These are phyloP conservation scores for Glomeris maerens DNA, from an alignment of 1,140 invertebrate genomes.

Conservation along the genomic window DNA sequence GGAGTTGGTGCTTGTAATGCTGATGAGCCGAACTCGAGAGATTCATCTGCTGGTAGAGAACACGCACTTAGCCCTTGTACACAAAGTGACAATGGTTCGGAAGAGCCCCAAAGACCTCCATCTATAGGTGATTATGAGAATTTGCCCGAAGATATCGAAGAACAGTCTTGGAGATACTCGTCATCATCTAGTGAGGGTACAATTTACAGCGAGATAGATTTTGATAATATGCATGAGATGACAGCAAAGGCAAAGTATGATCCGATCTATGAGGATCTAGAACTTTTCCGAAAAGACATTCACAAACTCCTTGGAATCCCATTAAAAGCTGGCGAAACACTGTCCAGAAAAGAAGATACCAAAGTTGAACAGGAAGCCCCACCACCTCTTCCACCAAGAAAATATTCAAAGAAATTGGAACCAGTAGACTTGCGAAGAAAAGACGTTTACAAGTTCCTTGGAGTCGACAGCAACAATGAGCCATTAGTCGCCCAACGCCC, in stretches of 20 bases:
- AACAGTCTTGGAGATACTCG: too few species aligned
- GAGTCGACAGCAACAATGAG: neutral
- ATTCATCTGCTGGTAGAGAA: too few species aligned
- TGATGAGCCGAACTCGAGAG: too few species aligned
- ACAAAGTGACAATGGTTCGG: too few species aligned
- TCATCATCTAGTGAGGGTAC: neutral
- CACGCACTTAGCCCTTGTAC: too few species aligned
- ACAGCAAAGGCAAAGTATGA: too few species aligned
- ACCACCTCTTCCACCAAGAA: slow-evolving; percentile 8
- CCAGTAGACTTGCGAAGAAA: neutral
- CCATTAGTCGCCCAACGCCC: neutral
- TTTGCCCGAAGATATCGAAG: too few species aligned
- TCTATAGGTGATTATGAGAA: too few species aligned
- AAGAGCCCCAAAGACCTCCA: too few species aligned
- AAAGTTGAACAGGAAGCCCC: neutral
- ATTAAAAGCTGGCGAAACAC: neutral
- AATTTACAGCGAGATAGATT: slow-evolving; percentile 2
- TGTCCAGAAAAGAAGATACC: neutral
- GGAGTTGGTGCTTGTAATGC: too few species aligned
- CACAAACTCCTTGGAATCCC: slow-evolving; percentile 11
- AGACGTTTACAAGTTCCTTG: neutral
- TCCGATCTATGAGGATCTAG: slow-evolving; percentile 10
- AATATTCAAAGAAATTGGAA: neutral
- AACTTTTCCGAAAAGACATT: slow-evolving; percentile 11
- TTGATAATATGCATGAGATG: neutral